Base-by-base conservation (phyloP, 2,797 vertebrate species). In the Spondyliosoma cantharus region DNA sequence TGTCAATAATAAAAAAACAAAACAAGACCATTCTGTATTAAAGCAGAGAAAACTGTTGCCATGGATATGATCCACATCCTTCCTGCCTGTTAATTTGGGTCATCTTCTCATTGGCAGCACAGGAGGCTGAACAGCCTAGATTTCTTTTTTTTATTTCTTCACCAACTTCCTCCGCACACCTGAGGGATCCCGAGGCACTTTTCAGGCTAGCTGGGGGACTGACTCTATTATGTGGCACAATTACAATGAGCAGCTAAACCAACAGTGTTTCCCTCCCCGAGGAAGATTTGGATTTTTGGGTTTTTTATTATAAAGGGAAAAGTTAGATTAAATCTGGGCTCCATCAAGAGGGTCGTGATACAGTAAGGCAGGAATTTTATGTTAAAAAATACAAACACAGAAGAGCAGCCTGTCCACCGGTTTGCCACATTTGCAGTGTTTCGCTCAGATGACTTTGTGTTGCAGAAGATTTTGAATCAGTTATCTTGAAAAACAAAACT, bases 1-100 rank as follows among this genome's bases (percentile, higher is more conserved):
- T 27, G 54, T 88, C 52, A 83, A 78, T 81, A 52, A 80, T 84
- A 71, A 56, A 76, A 68, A 37, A 32, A 3, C 60, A 59, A 65
- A 64, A 59, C 9, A 17, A 45, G 22, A 73, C 48, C 37, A 37
- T 9, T 70, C 27, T 63, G 46, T 12, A 46, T 75, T 65, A 75
- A 84, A 64, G 57, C 37, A 66, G 42, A 65, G 43, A 19, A 57
- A 78, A 80, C 64, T 19, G 66, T 86, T 83, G 76, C 82, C 69
- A 37, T 77, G 37, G 63, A 67, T 80, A 48, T 65, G 48, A 76
- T 64, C 74, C 52, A 75, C 64, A 71, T 76, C 62, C 69, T 42
- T 75, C n/a, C 70, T 46, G 73, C 71, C 32, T 80, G 70, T 66
- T 85, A 74, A 87, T 91, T 59, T 89, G 75, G 65, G 77, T 84